Percentiles rank a stretch among this genome's conserved stretches.
Evolutionary conservation across 2,797 vertebrate genomes (phyloP).

Genomic region (Todus mexicanus): DNA sequence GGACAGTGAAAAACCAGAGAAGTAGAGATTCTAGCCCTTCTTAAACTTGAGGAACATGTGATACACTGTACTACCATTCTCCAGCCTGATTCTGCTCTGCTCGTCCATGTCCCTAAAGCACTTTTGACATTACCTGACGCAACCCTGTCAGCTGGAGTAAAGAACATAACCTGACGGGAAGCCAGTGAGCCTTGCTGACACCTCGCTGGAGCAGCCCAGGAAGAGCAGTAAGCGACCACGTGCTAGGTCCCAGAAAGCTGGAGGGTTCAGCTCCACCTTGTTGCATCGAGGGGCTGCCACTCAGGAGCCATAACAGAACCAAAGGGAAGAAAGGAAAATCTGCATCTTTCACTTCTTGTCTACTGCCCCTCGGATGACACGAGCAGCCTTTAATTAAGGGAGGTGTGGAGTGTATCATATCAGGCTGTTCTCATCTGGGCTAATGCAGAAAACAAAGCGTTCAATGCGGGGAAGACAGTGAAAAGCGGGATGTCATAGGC

Average conservation of each 20-base stretch:
- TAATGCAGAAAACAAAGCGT: background rate
- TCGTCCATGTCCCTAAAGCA: background rate
- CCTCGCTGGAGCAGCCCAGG: background rate
- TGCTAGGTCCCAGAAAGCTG: background rate
- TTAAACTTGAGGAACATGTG: background rate
- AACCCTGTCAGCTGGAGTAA: background rate
- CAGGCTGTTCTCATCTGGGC: background rate
- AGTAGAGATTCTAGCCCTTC: background rate
- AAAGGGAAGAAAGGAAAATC: background rate
- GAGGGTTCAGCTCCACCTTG: background rate
- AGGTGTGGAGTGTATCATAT: background rate
- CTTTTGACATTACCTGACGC: background rate
- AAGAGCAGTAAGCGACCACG: background rate
- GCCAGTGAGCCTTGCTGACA: background rate
- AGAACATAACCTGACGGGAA: background rate
- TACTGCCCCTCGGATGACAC: fast-evolving
- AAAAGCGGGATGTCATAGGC: background rate
- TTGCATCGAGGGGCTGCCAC: background rate
- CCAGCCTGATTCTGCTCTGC: background rate
- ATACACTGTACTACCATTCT: background rate
- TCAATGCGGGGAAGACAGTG: background rate
- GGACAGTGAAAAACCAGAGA: background rate
- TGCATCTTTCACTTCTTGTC: background rate
- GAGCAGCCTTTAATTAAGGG: background rate
- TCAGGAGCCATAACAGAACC: background rate